Base-by-base conservation (phyloP, 2,888 invertebrate species). In the Hymenopus coronatus region DNA sequence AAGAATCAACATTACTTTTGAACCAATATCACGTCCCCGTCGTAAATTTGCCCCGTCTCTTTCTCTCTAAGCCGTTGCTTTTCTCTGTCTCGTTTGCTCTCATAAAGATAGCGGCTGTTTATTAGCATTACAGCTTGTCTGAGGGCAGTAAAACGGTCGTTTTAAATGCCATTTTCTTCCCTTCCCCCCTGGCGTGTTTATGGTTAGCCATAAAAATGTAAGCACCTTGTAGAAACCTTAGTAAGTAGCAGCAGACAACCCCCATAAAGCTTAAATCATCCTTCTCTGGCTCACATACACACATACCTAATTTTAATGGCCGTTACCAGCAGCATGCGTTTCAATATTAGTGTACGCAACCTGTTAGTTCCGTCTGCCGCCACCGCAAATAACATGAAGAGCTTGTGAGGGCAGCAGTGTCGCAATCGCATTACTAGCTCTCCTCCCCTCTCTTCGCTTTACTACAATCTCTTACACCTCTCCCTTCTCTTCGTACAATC, bases 211-310 rank as follows among this genome's bases (percentile, higher is more conserved):
- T 90, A 88, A 88, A 88, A 87, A 90, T 90, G 88, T 91, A 91
- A 92, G 91, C 92, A 93, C 92, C 93, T 93, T 93, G 93, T 93
- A 93, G 93, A 93, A 93, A 93, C 92, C 91, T 91, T 91, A 92
- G 92, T 92, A 92, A 88, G 92, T 92, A 92, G 92, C 92, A 92
- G 28, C 54, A 89, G 84, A 46, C 86, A 87, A 84, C 87, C 89
- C 85, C 88, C 46, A 87, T 89, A 86, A 87, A 87, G 83, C 88
- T 90, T 89, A 89, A 89, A 89, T 89, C 89, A 89, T 89, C 82
- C 88, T 89, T 83, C 70, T 40, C 84, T 9, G n/a, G 84, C 70
- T 30, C 25, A 54, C 70, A 88, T 85, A 89, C 88, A 89, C 70
- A 85, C 82, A 82, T 86, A 70, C 30, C 54, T 40, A 54, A 87